phyloP scores from a whole-genome alignment of 1,140 invertebrate genomes.

The Pentalonia nigronervosa region DNA sequence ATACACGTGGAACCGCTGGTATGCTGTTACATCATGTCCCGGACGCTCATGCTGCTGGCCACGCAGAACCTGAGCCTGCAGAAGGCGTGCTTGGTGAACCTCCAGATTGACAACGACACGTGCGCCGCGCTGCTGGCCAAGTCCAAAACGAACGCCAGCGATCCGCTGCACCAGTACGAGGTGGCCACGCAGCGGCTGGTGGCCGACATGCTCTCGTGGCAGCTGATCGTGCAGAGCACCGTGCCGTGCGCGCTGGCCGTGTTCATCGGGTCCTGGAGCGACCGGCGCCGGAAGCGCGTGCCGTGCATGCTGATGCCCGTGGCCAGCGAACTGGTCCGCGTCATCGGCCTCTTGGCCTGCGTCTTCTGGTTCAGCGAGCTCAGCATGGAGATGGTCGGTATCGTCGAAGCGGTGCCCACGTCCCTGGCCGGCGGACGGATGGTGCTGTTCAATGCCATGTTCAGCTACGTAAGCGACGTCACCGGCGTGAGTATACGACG shows the following conservation, averaged over 20 bases:
- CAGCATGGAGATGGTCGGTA: slow-evolving; percentile 78
- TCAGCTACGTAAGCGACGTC: slow-evolving; percentile 87
- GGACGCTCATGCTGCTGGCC: slow-evolving; percentile 76
- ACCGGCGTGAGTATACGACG: slow-evolving; percentile 71
- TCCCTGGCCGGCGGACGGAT: slow-evolving; percentile 84
- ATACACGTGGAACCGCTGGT: slow-evolving; percentile 82
- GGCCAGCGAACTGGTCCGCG: slow-evolving; percentile 78
- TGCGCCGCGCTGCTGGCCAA: slow-evolving; percentile 76
- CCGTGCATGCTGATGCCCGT: slow-evolving; percentile 84
- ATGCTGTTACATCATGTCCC: slow-evolving; percentile 81
- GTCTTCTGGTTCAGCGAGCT: slow-evolving; percentile 73
- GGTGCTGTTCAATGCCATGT: slow-evolving; percentile 88
- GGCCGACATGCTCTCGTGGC: slow-evolving; percentile 80
- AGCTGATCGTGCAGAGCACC: slow-evolving; percentile 77
- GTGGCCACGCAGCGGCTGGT: slow-evolving; percentile 74
- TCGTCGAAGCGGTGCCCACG: slow-evolving; percentile 78
- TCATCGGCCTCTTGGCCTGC: slow-evolving; percentile 78
- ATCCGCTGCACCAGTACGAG: slow-evolving; percentile 65
- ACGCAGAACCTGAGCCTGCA: slow-evolving; percentile 83
- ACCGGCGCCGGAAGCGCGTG: slow-evolving; percentile 74
- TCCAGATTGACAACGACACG: slow-evolving; percentile 73
- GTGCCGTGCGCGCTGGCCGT: slow-evolving; percentile 79
- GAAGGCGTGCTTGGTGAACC: slow-evolving; percentile 83
- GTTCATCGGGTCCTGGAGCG: slow-evolving; percentile 71
- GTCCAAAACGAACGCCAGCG: slow-evolving; percentile 66